Conservation (phyloP, 2,888 invertebrate species). For the Cephus pygmeus region DNA sequence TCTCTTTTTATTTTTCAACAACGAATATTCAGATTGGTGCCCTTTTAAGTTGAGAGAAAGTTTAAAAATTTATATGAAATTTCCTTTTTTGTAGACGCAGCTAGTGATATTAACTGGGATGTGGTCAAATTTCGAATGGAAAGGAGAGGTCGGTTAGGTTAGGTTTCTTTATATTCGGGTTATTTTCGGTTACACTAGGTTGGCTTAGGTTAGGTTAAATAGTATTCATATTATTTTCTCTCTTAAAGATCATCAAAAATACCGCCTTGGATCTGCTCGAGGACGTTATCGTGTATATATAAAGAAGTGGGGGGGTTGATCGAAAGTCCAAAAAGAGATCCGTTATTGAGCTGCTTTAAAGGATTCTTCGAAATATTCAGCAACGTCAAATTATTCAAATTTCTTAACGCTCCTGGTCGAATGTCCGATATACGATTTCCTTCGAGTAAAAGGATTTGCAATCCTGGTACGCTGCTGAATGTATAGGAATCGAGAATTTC, state of each 20-base stretch:
- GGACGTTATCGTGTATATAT: conserved; percentile 10
- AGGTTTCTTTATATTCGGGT: background rate
- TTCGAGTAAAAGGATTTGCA: conserved; percentile 63
- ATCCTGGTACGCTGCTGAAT: conserved; percentile 56
- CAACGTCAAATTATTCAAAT: conserved; percentile 59
- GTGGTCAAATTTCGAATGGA: background rate
- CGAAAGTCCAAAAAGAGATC: conserved; percentile 40
- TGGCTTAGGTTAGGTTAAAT: background rate
- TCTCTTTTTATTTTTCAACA: background rate
- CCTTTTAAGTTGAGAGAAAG: background rate
- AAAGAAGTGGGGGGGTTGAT: conserved; percentile 21
- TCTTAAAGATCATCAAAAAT: conserved; percentile 24
- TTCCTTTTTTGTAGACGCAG: background rate
- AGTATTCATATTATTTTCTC: background rate
- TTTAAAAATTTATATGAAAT: background rate
- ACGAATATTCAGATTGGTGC: background rate
- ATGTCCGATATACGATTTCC: conserved; percentile 61
- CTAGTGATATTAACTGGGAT: background rate
- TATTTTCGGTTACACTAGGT: background rate
- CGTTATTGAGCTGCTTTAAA: conserved; percentile 54
- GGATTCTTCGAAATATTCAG: conserved; percentile 65
- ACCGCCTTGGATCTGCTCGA: conserved; percentile 26
- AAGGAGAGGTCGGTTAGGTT: background rate
- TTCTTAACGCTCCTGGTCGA: conserved; percentile 64
- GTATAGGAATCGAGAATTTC: conserved; percentile 54